Evolutionary conservation across 2,113 vertebrate species (phyloP), one percentile per base, ranked within the genome.

Genomic region (Taxidea taxus): DNA sequence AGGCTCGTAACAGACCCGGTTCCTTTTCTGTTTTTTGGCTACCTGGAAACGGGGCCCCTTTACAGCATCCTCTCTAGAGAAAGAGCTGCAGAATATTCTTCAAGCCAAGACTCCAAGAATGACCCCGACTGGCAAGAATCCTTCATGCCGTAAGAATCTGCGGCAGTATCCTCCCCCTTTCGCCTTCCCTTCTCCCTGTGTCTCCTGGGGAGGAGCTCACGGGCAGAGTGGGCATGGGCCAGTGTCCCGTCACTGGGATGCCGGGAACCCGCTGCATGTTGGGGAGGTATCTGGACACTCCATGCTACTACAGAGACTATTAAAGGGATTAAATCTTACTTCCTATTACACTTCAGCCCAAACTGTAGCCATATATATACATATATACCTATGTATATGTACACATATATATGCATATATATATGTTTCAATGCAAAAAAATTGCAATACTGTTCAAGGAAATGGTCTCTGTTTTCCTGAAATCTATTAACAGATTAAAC

Each of bases 401-500:
- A n/a, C n/a, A n/a, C 74, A 14, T 18, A 31, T 10, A 77, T 44
- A 6, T 72, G 4, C 12, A 51, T 49, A 49, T 47, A 47, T 51
- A 6, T 82, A 82, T 87, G 94, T 97, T 97, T 97, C 72, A 90
- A 3, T 60, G 80, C 54, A 97, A 96, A 98, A 95, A 98, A 95
- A 27, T 16, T 89, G 83, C n/a, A 87, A 84, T 12, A 44, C 60
- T 81, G 15, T 74, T 93, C 94, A 96, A 97, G 95, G 91, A 98
- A 94, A 95, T 42, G 89, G 64, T 95, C 92, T 97, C 96, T 97
- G 94, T 96, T 98, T 98, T 96, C 94, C 90, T 92, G 96, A 98
- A 98, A 97, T 97, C 97, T 98, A 97, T 98, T 98, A 98, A 96
- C 49, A 4, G 49, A 97, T 96, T 95, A 98, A 91, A 97, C 97